phyloP scores from a whole-genome alignment of 2,113 vertebrate species.

The Psilopogon haemacephalus region DNA sequence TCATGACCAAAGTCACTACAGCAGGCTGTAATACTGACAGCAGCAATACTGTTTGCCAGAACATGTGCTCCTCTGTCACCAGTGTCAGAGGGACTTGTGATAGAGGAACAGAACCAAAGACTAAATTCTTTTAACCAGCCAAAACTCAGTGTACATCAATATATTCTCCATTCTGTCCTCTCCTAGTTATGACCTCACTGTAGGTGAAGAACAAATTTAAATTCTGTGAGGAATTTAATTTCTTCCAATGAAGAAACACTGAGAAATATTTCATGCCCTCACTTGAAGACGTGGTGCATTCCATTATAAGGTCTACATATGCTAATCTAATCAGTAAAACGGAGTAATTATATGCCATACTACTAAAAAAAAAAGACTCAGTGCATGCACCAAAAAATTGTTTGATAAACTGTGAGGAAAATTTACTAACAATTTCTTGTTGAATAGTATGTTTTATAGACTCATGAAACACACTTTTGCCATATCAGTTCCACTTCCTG shows the following conservation, averaged over 20 bases:
- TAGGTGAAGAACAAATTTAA: not conserved
- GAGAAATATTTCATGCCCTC: not conserved
- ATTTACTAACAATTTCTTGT: not conserved
- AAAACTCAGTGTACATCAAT: not conserved
- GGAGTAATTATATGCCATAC: not conserved
- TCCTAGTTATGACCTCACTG: not conserved
- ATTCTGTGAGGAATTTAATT: no score
- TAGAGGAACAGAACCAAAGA: not conserved
- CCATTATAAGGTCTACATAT: not conserved
- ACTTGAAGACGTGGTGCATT: not conserved
- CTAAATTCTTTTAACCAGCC: not conserved
- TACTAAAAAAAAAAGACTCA: not conserved
- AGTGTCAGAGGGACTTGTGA: rapidly evolving
- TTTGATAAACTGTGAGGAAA: not conserved
- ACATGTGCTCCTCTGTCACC: rapidly evolving
- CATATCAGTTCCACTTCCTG: not conserved
- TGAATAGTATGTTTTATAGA: not conserved
- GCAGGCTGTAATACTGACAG: not conserved
- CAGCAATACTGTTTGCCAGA: not conserved
- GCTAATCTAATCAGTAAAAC: not conserved
- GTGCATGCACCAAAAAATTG: not conserved
- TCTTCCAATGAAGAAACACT: not conserved
- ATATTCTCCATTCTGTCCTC: not conserved
- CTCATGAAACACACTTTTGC: not conserved
- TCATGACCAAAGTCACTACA: not conserved